Evolutionary conservation across 2,888 invertebrate species (phyloP).

Genomic region (Agrotis segetum): DNA sequence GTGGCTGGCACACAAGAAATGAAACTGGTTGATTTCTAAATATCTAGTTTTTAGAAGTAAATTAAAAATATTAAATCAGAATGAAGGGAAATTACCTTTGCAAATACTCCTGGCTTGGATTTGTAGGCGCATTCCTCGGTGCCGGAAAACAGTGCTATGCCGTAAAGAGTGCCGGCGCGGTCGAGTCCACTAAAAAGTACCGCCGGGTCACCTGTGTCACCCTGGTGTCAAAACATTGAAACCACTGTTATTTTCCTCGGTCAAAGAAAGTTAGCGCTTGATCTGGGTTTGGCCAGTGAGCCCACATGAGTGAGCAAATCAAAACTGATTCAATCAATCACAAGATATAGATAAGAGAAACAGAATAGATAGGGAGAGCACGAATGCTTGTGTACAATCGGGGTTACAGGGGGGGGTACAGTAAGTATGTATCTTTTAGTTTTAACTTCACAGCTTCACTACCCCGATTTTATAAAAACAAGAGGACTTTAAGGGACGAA

Average conservation of each 20-base stretch:
- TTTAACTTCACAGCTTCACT: too few species aligned
- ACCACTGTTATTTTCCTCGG: conserved; percentile 49
- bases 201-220: conserved; percentile 87
- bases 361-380: neutral
- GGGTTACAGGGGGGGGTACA: too few species aligned
- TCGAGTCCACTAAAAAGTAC: conserved; percentile 85
- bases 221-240: conserved; percentile 74
- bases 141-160: conserved; percentile 87
- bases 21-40: too few species aligned
- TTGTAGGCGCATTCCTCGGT: conserved; percentile 87
- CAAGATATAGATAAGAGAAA: neutral
- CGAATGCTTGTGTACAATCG: too few species aligned
- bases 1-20: neutral
- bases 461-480: too few species aligned
- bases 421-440: too few species aligned
- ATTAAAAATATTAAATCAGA: neutral
- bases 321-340: neutral
- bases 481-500: too few species aligned
- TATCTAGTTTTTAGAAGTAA: neutral
- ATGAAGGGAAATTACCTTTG: conserved; percentile 77
- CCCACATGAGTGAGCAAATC: neutral
- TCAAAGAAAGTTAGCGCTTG: conserved; percentile 21
- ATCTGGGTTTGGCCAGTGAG: neutral
- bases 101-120: conserved; percentile 86
- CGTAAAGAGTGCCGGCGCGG: conserved; percentile 82